Conservation (phyloP, 2,113 vertebrate genomes). For the Scartelaos histophorus region DNA sequence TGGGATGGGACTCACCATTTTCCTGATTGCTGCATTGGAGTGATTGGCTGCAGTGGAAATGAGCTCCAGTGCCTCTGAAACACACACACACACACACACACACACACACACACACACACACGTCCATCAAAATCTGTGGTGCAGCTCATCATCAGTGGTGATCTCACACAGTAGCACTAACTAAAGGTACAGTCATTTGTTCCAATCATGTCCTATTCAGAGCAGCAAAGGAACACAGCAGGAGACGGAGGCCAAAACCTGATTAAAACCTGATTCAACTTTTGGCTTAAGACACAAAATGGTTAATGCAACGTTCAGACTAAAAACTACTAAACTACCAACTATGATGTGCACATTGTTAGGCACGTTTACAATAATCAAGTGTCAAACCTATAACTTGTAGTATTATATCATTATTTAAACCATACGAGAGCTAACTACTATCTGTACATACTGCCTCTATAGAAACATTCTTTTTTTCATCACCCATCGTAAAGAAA, state of each 20-base stretch:
- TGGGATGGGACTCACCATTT: conserved; percentile 83
- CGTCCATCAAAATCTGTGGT: background rate
- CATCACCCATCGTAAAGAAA: background rate
- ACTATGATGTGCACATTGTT: background rate
- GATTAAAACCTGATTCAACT: conserved; percentile 30
- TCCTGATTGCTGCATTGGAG: conserved; percentile 94
- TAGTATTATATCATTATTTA: no score
- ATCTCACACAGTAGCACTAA: conserved; percentile 2
- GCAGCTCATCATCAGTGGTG: background rate
- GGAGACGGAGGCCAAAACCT: conserved; percentile 21
- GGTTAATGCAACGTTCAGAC: no score
- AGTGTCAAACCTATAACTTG: no score
- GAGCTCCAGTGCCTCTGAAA: conserved; percentile 93
- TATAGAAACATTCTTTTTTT: background rate
- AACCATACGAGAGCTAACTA: background rate
- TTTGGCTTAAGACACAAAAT: conserved; percentile 10
- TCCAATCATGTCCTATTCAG: conserved; percentile 56
- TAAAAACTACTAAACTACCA: no score
- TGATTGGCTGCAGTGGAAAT: conserved; percentile 96
- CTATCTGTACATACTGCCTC: background rate
- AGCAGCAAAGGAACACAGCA: conserved; percentile 46
- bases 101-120: conserved; percentile 4
- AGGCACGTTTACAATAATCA: background rate
- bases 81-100: conserved; percentile 7
- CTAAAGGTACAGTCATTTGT: conserved; percentile 24